These are phyloP conservation scores for Pelusios castaneus DNA, from an alignment of 2,113 vertebrate species.

Conservation along the genomic window DNA sequence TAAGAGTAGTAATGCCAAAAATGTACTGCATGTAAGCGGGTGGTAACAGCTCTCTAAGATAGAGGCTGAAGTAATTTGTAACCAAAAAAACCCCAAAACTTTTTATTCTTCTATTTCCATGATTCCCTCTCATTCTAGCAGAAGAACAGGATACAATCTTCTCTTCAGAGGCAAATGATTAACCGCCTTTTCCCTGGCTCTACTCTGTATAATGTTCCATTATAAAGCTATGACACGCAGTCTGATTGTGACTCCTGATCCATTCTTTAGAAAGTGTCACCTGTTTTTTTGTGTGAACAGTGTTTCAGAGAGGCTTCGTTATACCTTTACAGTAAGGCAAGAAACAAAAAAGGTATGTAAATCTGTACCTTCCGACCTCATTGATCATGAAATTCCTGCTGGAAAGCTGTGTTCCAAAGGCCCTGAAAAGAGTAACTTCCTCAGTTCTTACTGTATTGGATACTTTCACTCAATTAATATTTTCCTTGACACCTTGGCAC, in stretches of 20 bases:
- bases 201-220: not conserved
- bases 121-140: not conserved
- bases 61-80: not conserved
- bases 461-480: slow-evolving; percentile 2
- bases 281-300: not conserved
- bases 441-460: not conserved
- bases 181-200: not conserved
- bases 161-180: not conserved
- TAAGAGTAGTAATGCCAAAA: not conserved
- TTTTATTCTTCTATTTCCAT: not conserved
- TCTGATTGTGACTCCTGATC: slow-evolving; percentile 57
- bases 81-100: not conserved
- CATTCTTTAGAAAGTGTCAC: slow-evolving; percentile 38
- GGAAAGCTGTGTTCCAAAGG: not conserved
- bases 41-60: not conserved
- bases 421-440: not conserved
- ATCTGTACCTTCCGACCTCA: not conserved
- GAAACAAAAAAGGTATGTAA: not conserved
- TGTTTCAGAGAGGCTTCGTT: not conserved
- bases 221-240: slow-evolving; percentile 47
- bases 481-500: slow-evolving; percentile 88
- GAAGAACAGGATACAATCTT: not conserved
- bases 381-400: not conserved
- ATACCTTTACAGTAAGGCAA: slow-evolving; percentile 13
- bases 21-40: not conserved